phyloP scores from a whole-genome alignment of 2,113 vertebrate genomes.

The Nannobrachium achirus region DNA sequence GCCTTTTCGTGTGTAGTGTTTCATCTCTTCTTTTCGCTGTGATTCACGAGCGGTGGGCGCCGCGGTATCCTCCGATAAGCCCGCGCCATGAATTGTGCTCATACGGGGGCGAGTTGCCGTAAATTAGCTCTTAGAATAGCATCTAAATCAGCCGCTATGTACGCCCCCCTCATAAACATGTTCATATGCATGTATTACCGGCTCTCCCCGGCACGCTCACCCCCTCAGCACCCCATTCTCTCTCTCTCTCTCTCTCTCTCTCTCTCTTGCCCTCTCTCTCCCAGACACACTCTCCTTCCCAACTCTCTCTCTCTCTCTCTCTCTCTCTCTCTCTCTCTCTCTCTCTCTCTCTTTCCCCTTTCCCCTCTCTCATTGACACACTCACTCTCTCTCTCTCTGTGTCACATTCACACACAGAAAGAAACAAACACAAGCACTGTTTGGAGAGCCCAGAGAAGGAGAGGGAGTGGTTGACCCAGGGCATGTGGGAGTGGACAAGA shows the following conservation, averaged over 20 bases:
- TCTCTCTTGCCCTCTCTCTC: background rate
- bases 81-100: background rate
- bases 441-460: background rate
- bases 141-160: background rate
- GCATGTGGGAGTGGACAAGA: conserved; percentile 41
- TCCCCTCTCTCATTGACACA: background rate
- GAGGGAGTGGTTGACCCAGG: conserved; percentile 26
- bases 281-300: too few species aligned
- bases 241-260: background rate
- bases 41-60: conserved; percentile 1
- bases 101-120: background rate
- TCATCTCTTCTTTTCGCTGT: conserved; percentile 47
- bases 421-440: background rate
- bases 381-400: background rate
- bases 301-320: background rate
- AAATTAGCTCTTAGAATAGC: conserved; percentile 18
- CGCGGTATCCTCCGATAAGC: background rate
- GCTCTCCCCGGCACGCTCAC: background rate
- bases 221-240: background rate
- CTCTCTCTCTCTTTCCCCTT: too few species aligned
- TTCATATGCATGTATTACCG: background rate
- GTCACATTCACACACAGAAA: background rate
- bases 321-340: background rate
- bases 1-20: conserved; percentile 54
- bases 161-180: background rate